phyloP scores from a whole-genome alignment of 2,797 vertebrate species.

The Pipistrellus pipistrellus region DNA sequence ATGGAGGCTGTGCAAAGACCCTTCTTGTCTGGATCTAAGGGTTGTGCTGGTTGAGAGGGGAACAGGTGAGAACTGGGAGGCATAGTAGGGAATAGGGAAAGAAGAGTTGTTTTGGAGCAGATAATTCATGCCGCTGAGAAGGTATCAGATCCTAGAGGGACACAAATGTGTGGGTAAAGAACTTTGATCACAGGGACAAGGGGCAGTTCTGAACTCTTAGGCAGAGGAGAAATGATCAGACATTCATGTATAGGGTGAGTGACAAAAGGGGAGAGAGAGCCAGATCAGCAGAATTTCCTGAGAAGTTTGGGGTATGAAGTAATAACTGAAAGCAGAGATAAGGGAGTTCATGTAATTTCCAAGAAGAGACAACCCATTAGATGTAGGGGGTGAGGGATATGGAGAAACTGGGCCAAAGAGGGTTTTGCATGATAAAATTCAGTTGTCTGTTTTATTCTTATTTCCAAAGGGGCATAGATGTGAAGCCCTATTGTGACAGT shows the following conservation, averaged over 20 bases:
- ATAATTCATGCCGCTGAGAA: not conserved
- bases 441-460: not conserved
- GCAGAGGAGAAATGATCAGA: not conserved
- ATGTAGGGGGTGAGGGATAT: not conserved
- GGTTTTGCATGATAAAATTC: not conserved
- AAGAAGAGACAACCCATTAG: not conserved
- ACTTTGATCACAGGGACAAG: not conserved
- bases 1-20: not conserved
- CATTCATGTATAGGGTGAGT: not conserved
- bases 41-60: not conserved
- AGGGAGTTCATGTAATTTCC: not conserved
- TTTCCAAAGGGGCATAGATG: not conserved
- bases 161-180: not conserved
- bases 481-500: not conserved
- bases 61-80: not conserved
- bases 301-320: not conserved
- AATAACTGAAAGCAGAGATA: not conserved
- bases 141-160: not conserved
- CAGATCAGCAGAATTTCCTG: not conserved
- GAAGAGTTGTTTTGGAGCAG: not conserved
- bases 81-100: not conserved
- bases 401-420: not conserved
- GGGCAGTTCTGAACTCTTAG: not conserved
- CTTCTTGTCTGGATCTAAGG: not conserved
- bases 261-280: not conserved